phyloP scores from a whole-genome alignment of 30 jellyfish, hydroid and myxozoan genomes.

The Aurelia sp. region DNA sequence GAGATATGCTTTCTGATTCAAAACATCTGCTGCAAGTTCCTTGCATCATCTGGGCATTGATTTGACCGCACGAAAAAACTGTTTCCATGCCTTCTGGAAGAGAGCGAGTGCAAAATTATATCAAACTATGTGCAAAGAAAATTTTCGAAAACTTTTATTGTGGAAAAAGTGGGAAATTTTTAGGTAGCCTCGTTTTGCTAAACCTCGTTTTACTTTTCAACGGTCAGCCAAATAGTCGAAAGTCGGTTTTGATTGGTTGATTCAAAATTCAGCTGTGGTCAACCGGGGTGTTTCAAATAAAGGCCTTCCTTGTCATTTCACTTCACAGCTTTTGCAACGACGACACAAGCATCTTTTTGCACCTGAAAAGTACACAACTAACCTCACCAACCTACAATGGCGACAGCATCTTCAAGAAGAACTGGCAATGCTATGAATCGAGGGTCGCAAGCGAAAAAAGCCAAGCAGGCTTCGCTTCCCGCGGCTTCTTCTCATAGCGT shows the following conservation, averaged over 20 bases:
- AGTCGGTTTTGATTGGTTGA: slow-evolving; percentile 44
- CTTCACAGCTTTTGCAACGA: background rate
- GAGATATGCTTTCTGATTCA: too few species aligned
- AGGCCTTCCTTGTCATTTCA: background rate
- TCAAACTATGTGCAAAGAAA: too few species aligned
- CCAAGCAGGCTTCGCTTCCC: slow-evolving; percentile 37
- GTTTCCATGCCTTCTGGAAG: too few species aligned
- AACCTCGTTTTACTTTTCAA: slow-evolving; percentile 18
- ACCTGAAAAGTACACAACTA: too few species aligned
- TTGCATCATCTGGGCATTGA: too few species aligned
- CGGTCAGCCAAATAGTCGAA: too few species aligned
- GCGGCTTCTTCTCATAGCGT: slow-evolving; percentile 60
- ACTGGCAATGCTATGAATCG: slow-evolving; percentile 16
- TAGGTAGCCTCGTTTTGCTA: background rate
- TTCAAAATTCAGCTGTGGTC: slow-evolving; percentile 64
- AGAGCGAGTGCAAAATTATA: too few species aligned
- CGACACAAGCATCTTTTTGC: background rate
- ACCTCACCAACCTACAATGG: slow-evolving; percentile 1
- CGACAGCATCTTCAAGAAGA: slow-evolving; percentile 56
- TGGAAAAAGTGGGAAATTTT: background rate
- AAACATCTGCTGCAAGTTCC: too few species aligned
- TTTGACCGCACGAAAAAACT: too few species aligned
- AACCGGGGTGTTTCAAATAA: slow-evolving; percentile 39
- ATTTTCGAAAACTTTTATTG: too few species aligned
- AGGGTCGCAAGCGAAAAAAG: slow-evolving; percentile 37